Evolutionary conservation across 2,797 vertebrate genomes (phyloP).

Genomic region (Molothrus aeneus): DNA sequence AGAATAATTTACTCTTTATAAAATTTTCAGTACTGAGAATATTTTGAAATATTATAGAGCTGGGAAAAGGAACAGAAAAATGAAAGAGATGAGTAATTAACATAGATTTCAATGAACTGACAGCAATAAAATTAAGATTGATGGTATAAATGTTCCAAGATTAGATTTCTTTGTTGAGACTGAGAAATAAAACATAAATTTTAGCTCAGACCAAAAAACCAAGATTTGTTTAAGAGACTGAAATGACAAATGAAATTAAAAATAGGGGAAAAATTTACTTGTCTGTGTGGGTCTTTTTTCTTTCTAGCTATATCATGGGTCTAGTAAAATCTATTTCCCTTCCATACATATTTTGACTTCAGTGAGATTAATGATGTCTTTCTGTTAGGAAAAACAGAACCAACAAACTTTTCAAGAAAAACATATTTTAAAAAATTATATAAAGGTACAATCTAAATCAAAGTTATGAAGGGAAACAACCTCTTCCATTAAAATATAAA

Average conservation of each 20-base stretch:
- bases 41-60: neutral
- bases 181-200: neutral
- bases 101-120: neutral
- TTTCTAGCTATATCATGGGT: neutral
- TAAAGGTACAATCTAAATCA: neutral
- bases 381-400: neutral
- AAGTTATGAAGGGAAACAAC: neutral
- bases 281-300: neutral
- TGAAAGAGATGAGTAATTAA: neutral
- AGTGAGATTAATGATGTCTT: neutral
- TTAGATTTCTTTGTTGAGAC: neutral
- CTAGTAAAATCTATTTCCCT: neutral
- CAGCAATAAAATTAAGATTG: neutral
- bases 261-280: neutral
- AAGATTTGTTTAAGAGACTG: neutral
- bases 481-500: neutral
- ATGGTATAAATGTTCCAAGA: neutral
- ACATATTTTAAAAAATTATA: neutral
- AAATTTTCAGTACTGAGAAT: neutral
- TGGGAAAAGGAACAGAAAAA: neutral
- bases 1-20: neutral
- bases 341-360: neutral
- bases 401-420: neutral
- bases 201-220: neutral
- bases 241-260: neutral